These are phyloP conservation scores for Oreotrochilus melanogaster DNA, from an alignment of 2,113 vertebrate species.

Conservation along the genomic window DNA sequence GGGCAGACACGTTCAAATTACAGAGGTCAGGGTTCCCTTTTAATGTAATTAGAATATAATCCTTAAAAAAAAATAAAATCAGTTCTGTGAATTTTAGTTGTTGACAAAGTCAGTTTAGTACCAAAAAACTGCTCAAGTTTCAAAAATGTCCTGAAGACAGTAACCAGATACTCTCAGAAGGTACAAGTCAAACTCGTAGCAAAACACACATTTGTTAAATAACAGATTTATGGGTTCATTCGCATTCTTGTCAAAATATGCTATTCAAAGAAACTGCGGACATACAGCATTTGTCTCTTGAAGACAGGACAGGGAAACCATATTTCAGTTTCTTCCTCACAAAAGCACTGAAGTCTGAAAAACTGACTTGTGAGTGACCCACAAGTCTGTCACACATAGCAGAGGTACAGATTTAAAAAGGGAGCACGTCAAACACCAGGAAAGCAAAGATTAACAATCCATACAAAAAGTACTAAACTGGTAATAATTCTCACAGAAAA, in stretches of 20 bases:
- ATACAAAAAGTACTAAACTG: neutral
- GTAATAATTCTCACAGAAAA: neutral
- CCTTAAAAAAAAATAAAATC: neutral
- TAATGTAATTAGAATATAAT: neutral
- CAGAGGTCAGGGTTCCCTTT: neutral
- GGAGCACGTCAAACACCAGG: neutral
- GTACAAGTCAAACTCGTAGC: neutral
- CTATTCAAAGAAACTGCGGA: neutral
- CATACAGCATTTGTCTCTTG: neutral
- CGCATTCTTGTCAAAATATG: neutral
- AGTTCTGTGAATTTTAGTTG: neutral
- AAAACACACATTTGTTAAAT: neutral
- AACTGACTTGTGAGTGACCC: neutral
- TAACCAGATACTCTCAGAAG: neutral
- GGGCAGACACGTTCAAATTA: neutral
- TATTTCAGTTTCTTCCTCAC: neutral
- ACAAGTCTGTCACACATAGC: neutral
- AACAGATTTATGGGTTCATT: neutral
- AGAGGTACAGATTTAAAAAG: neutral
- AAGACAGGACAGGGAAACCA: fast-evolving
- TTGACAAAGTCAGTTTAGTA: neutral
- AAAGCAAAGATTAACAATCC: neutral
- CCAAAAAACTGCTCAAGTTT: neutral
- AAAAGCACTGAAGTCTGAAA: neutral
- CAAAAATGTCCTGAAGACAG: neutral